Evolutionary conservation across 2,888 invertebrate species (phyloP).

Genomic region (Sarcophaga variegata): DNA sequence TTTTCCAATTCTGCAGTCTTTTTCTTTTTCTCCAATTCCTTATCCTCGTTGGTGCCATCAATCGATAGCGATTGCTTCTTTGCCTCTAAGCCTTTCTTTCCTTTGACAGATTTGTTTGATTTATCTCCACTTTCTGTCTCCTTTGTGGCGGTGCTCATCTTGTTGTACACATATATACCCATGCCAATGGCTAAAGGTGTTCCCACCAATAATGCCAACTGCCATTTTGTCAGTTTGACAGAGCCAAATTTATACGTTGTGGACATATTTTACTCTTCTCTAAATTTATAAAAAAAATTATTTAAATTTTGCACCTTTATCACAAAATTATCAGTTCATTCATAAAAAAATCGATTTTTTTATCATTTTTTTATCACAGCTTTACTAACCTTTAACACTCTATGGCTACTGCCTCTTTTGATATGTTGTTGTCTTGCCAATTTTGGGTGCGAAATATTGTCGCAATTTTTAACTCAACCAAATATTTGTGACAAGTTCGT

Average conservation of each 20-base stretch:
- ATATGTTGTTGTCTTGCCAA: not conserved
- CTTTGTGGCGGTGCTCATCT: slow-evolving; percentile 1
- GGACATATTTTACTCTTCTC: slow-evolving; percentile 68
- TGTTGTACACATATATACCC: slow-evolving; percentile 85
- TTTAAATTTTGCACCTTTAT: slow-evolving; percentile 10
- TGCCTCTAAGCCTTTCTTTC: slow-evolving; percentile 77
- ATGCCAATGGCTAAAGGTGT: slow-evolving; percentile 92
- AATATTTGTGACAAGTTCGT: not conserved
- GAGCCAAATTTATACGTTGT: slow-evolving; percentile 74
- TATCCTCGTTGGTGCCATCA: slow-evolving; percentile 80
- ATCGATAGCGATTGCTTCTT: slow-evolving; percentile 85
- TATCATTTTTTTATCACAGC: slow-evolving; percentile 20
- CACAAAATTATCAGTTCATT: slow-evolving; percentile 18
- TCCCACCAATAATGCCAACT: slow-evolving; percentile 91
- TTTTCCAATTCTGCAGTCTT: slow-evolving; percentile 76
- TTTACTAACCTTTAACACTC: slow-evolving; percentile 30
- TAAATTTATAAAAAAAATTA: slow-evolving; percentile 5
- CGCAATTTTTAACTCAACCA: slow-evolving; percentile 9
- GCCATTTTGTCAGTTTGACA: slow-evolving; percentile 87
- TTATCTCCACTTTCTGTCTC: not conserved
- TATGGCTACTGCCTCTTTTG: not conserved
- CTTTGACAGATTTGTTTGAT: slow-evolving; percentile 16
- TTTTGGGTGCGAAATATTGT: not conserved
- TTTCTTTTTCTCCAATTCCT: slow-evolving; percentile 82
- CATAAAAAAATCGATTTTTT: slow-evolving; percentile 50